These are phyloP conservation scores for Darevskia mixta DNA, from an alignment of 2,797 vertebrate genomes.

Conservation along the genomic window DNA sequence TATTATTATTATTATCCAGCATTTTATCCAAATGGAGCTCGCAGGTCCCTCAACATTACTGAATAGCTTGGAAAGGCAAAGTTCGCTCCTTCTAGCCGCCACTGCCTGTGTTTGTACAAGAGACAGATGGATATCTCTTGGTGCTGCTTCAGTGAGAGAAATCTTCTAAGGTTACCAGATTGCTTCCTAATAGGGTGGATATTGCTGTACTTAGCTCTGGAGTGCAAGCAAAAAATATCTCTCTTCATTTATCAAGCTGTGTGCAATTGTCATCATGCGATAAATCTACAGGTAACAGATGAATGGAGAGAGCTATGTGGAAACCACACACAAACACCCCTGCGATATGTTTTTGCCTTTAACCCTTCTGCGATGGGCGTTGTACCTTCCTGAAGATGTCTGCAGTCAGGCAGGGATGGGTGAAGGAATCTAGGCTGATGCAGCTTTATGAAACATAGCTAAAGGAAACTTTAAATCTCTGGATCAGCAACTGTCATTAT, in stretches of 20 bases:
- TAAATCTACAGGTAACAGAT: background rate
- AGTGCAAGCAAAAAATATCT: background rate
- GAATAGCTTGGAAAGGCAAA: background rate
- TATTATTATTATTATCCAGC: too few relatives aligned
- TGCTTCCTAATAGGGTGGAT: background rate
- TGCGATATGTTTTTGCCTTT: background rate
- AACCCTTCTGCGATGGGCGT: too few relatives aligned
- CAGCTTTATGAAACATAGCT: too few relatives aligned
- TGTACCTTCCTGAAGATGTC: too few relatives aligned
- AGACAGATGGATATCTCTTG: background rate
- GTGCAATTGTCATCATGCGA: background rate
- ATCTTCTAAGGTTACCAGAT: accelerated
- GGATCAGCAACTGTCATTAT: too few relatives aligned
- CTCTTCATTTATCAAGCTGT: background rate
- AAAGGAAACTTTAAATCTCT: too few relatives aligned
- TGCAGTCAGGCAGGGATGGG: too few relatives aligned
- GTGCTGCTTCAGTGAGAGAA: background rate
- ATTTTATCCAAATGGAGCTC: background rate
- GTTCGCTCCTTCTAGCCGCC: background rate
- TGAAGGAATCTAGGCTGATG: too few relatives aligned
- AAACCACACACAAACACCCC: background rate
- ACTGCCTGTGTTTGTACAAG: background rate
- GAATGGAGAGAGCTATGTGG: background rate
- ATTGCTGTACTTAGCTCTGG: background rate
- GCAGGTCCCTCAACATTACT: accelerated